A percentile compares a stretch with the other conserved stretches of the same genome.
These are phyloP conservation scores for Eupithecia pulchellata DNA, from an alignment of 2,888 invertebrate genomes.

Conservation along the genomic window DNA sequence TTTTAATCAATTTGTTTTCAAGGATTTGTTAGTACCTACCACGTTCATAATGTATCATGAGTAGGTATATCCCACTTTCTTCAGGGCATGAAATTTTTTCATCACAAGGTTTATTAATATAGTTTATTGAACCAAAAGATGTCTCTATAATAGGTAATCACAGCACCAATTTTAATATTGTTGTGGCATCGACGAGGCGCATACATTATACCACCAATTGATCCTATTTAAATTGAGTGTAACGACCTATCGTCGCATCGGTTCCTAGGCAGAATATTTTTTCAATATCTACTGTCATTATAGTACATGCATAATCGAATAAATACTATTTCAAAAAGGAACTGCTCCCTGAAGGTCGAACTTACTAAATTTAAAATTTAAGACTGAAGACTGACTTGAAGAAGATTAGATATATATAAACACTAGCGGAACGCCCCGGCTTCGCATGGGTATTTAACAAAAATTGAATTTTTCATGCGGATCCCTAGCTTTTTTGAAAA, in stretches of 20 bases:
- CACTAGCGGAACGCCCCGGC: no score
- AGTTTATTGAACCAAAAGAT: not conserved
- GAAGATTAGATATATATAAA: no score
- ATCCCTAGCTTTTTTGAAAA: no score
- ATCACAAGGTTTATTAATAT: not conserved
- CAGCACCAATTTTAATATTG: not conserved
- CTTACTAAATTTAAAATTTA: no score
- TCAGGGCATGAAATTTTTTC: not conserved
- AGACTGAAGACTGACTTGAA: no score
- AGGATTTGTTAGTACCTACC: not conserved
- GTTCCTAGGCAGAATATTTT: not conserved
- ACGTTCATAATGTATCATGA: not conserved
- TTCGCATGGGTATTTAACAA: no score
- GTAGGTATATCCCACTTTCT: no score
- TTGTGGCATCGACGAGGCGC: not conserved
- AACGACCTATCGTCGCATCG: not conserved
- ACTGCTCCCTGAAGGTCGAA: no score
- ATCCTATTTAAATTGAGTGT: constrained; percentile 8
- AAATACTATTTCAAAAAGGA: no score
- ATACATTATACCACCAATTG: constrained; percentile 10
- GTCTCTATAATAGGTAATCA: not conserved
- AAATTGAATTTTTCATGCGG: no score
- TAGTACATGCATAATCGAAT: no score
- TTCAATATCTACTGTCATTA: not conserved
- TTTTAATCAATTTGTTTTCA: not conserved